Evolutionary conservation across 2,113 vertebrate genomes (phyloP).

Genomic region (Gadus chalcogrammus): DNA sequence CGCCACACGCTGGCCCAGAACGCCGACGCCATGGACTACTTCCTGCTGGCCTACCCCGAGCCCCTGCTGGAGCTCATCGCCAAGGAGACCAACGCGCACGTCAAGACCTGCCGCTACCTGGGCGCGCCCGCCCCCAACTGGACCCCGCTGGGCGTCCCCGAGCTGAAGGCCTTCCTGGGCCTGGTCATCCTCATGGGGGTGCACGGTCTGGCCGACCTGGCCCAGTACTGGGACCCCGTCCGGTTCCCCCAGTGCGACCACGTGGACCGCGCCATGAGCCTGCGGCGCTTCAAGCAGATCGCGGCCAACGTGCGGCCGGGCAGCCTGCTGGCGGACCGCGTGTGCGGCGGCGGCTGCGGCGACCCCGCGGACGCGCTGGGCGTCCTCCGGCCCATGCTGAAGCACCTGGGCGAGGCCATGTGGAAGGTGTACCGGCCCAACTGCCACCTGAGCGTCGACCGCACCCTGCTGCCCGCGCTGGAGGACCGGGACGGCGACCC

Average conservation of each 20-base stretch:
- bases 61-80: constrained; percentile 59
- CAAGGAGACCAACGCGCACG: constrained; percentile 68
- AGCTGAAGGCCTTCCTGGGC: constrained; percentile 72
- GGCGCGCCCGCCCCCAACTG: constrained; percentile 44
- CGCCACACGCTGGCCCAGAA: constrained; percentile 43
- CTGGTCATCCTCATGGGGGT: constrained; percentile 72
- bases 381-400: constrained; percentile 66
- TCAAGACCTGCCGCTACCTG: constrained; percentile 39
- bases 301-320: constrained; percentile 65
- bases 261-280: constrained; percentile 68
- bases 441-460: constrained; percentile 67
- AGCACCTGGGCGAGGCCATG: constrained; percentile 58
- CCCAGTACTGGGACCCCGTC: constrained; percentile 69
- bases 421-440: constrained; percentile 66
- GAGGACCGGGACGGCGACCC: constrained; percentile 43
- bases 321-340: constrained; percentile 40
- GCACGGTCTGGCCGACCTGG: constrained; percentile 57
- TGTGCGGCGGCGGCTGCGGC: background rate
- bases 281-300: constrained; percentile 68
- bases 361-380: constrained; percentile 47
- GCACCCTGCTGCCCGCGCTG: constrained; percentile 60
- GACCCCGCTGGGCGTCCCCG: constrained; percentile 54
- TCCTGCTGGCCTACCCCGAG: constrained; percentile 66
- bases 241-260: constrained; percentile 62
- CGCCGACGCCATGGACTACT: constrained; percentile 73